Evolutionary conservation across 30 jellyfish, hydroid and myxozoan genomes (phyloP), one percentile per base, ranked within the genome.

Genomic region (Sanderia malayensis): DNA sequence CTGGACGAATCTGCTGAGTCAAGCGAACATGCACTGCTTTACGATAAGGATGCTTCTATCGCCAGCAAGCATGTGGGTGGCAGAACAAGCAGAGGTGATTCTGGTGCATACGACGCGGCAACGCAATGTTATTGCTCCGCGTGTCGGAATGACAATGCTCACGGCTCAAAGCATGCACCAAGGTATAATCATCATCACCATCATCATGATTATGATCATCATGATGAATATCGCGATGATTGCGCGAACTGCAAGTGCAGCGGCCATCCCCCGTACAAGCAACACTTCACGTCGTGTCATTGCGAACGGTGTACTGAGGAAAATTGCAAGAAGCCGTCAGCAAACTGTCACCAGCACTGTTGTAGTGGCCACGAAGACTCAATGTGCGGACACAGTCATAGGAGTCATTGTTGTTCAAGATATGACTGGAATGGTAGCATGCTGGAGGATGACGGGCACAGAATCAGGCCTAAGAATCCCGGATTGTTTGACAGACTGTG

Each of bases 1-100:
- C 74, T 76, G 33, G 80, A 76, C 77, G 88, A 76, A 62, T 37
- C 69, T 7, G 52, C 53, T 46, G 88, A 76, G 44, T 44, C 88
- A 19, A 27, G 61, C 17, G 88, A 76, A 25, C 88, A 31, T 28
- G 34, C 80, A 32, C 73, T 73, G 29, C 73, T 44, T 32, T 76
- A n/a, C 63, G 88, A 63, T 17, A 80, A 74, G 32, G 86, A 76
- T 25, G 44, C 1, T 46, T n/a, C n/a, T n/a, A n/a, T n/a, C n/a
- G n/a, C n/a, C n/a, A n/a, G n/a, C n/a, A n/a, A n/a, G n/a, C n/a
- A n/a, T n/a, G 80, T 64, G 88, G 46, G 11, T 29, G 27, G 7
- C 71, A 64, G 52, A 76, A 61, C 13, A 70, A 44, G 2, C 71
- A 76, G 45, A 44, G 73, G 24, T 19, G 64, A 8, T 2, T 24